These are phyloP conservation scores for Meloidogyne hapla DNA, from an alignment of 1,140 invertebrate genomes.

Conservation along the genomic window DNA sequence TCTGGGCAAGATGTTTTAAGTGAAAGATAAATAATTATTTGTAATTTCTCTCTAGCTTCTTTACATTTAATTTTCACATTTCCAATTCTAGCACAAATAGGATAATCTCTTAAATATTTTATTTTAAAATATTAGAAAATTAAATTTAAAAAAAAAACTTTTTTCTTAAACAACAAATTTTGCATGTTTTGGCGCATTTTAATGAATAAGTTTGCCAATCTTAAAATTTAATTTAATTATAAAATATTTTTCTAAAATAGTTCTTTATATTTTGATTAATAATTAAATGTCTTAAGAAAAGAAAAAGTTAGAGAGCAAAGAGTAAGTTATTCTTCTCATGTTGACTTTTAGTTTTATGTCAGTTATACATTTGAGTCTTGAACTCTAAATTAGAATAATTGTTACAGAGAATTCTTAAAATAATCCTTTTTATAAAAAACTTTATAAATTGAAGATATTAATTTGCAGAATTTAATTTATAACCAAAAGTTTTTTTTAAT, in stretches of 20 bases:
- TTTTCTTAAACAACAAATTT: background rate
- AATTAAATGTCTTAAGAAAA: too few relatives aligned
- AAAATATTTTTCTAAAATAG: background rate
- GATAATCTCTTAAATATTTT: background rate
- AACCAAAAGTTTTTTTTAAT: too few relatives aligned
- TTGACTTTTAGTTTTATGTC: too few relatives aligned
- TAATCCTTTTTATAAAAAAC: too few relatives aligned
- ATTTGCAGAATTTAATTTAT: too few relatives aligned
- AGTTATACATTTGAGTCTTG: too few relatives aligned
- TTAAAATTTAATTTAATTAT: background rate
- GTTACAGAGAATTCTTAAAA: too few relatives aligned
- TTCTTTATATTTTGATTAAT: too few relatives aligned
- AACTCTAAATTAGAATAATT: too few relatives aligned
- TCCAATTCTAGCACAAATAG: background rate
- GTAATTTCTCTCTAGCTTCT: constrained; percentile 1
- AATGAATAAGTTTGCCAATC: background rate
- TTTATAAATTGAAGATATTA: too few relatives aligned
- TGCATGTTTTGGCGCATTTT: background rate
- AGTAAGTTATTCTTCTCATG: too few relatives aligned
- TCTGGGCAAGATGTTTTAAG: background rate
- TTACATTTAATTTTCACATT: background rate
- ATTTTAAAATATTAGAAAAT: background rate
- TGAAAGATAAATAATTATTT: background rate
- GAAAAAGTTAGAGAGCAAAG: too few relatives aligned
- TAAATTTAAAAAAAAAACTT: background rate